These are phyloP conservation scores for Aurelia sp. DNA, from an alignment of 30 jellyfish, hydroid and myxozoan genomes.

Conservation along the genomic window DNA sequence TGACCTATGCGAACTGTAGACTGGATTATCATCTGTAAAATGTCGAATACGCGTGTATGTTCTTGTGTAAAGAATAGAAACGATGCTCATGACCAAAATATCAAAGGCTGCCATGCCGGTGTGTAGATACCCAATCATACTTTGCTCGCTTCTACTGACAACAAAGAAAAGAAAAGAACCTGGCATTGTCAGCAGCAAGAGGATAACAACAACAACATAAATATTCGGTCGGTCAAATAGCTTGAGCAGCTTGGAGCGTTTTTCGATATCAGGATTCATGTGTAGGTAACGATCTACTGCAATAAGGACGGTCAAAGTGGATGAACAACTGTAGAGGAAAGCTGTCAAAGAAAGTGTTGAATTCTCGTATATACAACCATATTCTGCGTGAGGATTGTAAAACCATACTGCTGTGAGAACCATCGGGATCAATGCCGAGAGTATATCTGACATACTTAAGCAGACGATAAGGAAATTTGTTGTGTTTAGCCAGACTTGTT, in stretches of 20 bases:
- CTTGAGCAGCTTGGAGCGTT: background rate
- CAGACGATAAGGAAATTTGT: background rate
- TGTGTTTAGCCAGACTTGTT: background rate
- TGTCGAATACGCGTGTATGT: background rate
- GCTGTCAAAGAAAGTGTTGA: background rate
- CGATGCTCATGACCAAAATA: background rate
- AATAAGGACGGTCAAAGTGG: background rate
- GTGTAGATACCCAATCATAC: background rate
- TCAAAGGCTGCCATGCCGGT: background rate
- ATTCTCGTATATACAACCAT: background rate
- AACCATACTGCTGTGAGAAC: background rate
- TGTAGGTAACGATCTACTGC: background rate
- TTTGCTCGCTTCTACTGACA: background rate
- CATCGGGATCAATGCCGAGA: background rate
- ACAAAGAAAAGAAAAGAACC: background rate
- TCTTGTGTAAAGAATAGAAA: background rate
- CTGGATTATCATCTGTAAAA: background rate
- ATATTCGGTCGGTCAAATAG: background rate
- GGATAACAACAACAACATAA: no score
- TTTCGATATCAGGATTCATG: background rate
- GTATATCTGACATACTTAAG: background rate
- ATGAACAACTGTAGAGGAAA: background rate
- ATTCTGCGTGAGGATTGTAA: background rate
- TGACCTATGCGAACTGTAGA: background rate
- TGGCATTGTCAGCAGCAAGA: no score